Conservation (phyloP, 1,140 invertebrate species). For the Nasonia vitripennis region DNA sequence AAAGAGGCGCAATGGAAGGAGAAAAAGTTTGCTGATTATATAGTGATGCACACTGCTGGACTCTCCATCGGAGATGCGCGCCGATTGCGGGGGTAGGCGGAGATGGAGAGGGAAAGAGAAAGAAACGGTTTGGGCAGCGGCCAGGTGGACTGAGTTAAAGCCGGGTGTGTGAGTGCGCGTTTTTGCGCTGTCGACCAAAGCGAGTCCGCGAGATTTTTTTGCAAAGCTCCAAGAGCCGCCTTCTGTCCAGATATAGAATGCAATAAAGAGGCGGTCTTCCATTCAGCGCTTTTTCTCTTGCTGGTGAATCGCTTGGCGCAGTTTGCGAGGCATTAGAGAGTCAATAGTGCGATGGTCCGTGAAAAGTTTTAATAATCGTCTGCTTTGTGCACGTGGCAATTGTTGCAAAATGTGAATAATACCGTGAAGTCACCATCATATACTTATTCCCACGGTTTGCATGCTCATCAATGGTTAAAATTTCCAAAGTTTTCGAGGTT, state of each 20-base stretch:
- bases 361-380: no score
- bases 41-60: not conserved
- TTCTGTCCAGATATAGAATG: not conserved
- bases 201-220: not conserved
- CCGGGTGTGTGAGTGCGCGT: not conserved
- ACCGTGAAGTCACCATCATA: no score
- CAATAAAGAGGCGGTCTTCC: not conserved
- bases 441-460: no score
- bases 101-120: no score
- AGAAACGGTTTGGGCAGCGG: constrained; percentile 16
- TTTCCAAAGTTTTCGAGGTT: no score
- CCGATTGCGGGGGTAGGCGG: constrained; percentile 17
- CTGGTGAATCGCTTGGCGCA: not conserved
- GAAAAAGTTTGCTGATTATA: constrained; percentile 52
- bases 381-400: no score
- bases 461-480: no score
- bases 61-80: constrained; percentile 29
- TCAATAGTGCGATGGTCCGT: not conserved
- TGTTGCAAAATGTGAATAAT: no score
- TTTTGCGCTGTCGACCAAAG: not conserved
- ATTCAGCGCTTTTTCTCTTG: no score
- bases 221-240: not conserved
- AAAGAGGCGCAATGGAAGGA: not conserved
- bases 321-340: not conserved
- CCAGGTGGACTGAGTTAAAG: not conserved